phyloP scores from a whole-genome alignment of 1,140 invertebrate genomes.

The Antheraea pernyi region DNA sequence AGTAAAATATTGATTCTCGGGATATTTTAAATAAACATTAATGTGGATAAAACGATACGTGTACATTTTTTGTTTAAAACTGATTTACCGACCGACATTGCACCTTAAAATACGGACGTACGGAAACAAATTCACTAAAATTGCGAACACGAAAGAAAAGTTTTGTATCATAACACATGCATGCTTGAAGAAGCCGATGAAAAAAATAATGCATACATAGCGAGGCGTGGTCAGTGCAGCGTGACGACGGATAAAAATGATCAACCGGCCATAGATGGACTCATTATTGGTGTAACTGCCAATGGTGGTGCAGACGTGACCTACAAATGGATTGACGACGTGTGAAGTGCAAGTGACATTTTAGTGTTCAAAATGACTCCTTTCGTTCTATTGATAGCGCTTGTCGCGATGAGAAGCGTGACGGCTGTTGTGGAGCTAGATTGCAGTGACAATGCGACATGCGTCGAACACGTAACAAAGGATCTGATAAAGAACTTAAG shows the following conservation, averaged over 20 bases:
- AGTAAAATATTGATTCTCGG: slow-evolving; percentile 63
- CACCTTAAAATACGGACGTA: slow-evolving; percentile 39
- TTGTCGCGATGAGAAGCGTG: slow-evolving; percentile 46
- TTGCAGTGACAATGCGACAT: slow-evolving; percentile 76
- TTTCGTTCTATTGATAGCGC: slow-evolving; percentile 50
- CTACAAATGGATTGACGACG: slow-evolving; percentile 68
- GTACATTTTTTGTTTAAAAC: slow-evolving; percentile 29
- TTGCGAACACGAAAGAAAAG: slow-evolving; percentile 56
- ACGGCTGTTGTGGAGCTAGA: slow-evolving; percentile 56
- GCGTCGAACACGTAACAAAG: slow-evolving; percentile 70
- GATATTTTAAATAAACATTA: slow-evolving; percentile 47
- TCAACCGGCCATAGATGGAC: slow-evolving; percentile 43
- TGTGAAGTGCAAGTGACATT: slow-evolving; percentile 53
- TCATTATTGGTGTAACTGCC: slow-evolving; percentile 66
- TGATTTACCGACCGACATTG: slow-evolving; percentile 33
- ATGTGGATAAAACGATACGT: slow-evolving; percentile 31
- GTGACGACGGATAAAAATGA: slow-evolving; percentile 74
- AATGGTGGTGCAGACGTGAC: slow-evolving; percentile 58
- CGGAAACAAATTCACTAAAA: slow-evolving; percentile 41
- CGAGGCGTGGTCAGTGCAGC: slow-evolving; percentile 48
- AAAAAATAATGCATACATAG: slow-evolving; percentile 59
- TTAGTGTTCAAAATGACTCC: slow-evolving; percentile 63
- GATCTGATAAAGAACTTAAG: slow-evolving; percentile 63
- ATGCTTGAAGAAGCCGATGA: slow-evolving; percentile 35
- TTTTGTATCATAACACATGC: slow-evolving; percentile 45